Evolutionary conservation across 2,888 invertebrate species (phyloP), one percentile per base, ranked within the genome.

Genomic region (Anticlea derivata): DNA sequence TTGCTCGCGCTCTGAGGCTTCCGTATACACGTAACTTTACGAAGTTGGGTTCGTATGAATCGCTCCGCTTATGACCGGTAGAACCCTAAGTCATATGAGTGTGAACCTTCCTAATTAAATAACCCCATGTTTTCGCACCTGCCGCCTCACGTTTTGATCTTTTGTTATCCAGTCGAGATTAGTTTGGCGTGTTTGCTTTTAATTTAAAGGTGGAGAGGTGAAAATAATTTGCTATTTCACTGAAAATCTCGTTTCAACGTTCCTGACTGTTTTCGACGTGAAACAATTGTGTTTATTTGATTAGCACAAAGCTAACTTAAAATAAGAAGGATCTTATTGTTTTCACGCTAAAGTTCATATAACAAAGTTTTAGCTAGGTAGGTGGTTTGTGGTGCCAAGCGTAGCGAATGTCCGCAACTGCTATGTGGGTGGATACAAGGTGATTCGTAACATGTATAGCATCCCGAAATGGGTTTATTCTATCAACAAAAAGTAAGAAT

Each of bases 61-160:
- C 48, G 48, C 44, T 49, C 13, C 10, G 48, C 39, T 26, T 13
- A 27, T 49, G 11, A 6, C 4, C 29, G 2, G 10, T 1, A 12
- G 6, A 2, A n/a, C 3, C 33, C 23, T 12, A 7, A 34, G 23
- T 35, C 48, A 35, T 53, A 39, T 37, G 39, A 39, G 53, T 43
- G 33, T 53, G 48, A 48, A 53, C 44, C 48, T 44, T 26, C 48
- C 41, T 61, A 61, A 61, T 61, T 61, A 61, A 57, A 61, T 61
- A 61, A 49, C 50, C 50, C 46, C 52, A 35, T 58, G 61, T 61
- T 58, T 61, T 50, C 58, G 43, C 61, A 61, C 61, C 61, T 58
- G 61, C 50, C 51, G 50, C 50, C 35, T 40, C 34, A 41, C 33
- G 13, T 45, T 53, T 30, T 39, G 44, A 61, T 61, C 58, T 58